Base-by-base conservation (phyloP, 2,888 invertebrate genomes). In the Cremastinae sp. region DNA sequence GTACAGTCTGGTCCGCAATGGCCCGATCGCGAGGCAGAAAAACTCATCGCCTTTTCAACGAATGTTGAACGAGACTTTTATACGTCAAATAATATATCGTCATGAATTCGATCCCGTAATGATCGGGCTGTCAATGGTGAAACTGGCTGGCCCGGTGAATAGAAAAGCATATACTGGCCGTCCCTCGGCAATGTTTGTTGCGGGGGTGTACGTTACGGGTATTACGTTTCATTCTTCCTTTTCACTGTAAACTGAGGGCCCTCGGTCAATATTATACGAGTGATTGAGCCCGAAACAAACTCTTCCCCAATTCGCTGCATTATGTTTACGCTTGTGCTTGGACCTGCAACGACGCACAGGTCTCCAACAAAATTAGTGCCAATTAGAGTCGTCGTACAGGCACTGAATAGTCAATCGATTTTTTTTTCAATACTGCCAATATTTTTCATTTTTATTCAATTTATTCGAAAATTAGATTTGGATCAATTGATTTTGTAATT, bases 191-290 rank as follows among this genome's bases (percentile, higher is more conserved):
- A 59, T 58, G 58, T 49, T 71, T 45, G 65, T 59, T 28, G 78
- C 69, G 78, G 71, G 70, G 74, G 78, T 79, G 78, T 79, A 68
- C 68, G 69, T 82, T 75, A 73, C 81, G 72, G 70, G 85, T 85
- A 88, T 88, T 87, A 85, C 85, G 84, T 85, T 85, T 84, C 85
- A 84, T 85, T 86, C 82, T 81, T 81, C 83, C 82, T 81, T 81
- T 81, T 73, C 75, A 18, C 34, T 16, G 56, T 64, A 59, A 79
- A 75, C 69, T 41, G 41, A 12, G 43, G 77, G 59, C 58, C 79
- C 79, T 86, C 85, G 86, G 87, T 88, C 88, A 88, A 89, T 87
- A 89, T 88, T 88, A 85, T 86, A 68, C 84, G 84, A 88, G 79
- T 84, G 84, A 88, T 88, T 84, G 85, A 86, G 82, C 82, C 79